A percentile compares a stretch with the other conserved stretches of the same genome.
Conservation (phyloP, 2,888 invertebrate species). For the Lasioglossum figueresi region DNA sequence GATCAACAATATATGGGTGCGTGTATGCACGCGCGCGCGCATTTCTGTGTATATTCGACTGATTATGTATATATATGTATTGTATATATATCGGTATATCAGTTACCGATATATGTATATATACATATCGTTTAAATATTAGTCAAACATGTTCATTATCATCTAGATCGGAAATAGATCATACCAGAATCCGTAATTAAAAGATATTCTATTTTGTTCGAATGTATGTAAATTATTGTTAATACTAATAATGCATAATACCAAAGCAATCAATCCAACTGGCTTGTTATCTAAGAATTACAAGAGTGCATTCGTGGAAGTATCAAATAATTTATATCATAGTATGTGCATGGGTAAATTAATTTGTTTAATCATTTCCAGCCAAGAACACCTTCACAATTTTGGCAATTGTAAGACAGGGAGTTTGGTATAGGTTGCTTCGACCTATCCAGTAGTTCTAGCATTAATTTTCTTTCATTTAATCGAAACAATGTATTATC, state of each 20-base stretch:
- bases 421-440: background rate
- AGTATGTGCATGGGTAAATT: background rate
- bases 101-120: background rate
- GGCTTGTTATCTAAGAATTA: background rate
- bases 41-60: background rate
- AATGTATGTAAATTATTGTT: background rate
- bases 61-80: background rate
- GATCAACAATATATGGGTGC: constrained; percentile 10
- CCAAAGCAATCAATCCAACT: background rate
- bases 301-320: background rate
- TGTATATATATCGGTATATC: background rate
- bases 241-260: background rate
- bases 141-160: background rate
- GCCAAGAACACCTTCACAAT: background rate
- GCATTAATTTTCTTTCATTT: background rate
- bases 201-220: background rate
- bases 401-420: background rate
- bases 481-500: background rate
- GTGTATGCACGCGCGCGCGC: constrained; percentile 5
- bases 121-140: background rate
- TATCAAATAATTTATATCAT: background rate
- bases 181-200: background rate
- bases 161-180: background rate
- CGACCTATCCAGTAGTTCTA: background rate
- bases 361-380: background rate